A percentile compares a stretch with the other conserved stretches of the same genome.
phyloP scores from a whole-genome alignment of 2,113 vertebrate genomes.

The Phaethornis superciliosus region DNA sequence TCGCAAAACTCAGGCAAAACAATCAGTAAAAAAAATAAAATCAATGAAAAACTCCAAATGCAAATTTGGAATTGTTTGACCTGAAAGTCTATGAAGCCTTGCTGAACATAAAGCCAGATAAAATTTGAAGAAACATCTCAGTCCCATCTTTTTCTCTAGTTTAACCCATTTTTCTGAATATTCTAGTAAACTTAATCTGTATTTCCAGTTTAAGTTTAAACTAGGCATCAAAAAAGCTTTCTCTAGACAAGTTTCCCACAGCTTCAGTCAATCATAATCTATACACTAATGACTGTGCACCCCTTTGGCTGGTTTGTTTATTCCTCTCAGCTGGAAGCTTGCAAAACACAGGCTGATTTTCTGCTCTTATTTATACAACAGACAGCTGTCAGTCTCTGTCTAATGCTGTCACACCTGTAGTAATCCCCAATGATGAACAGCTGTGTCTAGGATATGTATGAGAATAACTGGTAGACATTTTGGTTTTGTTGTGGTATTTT shows the following conservation, averaged over 20 bases:
- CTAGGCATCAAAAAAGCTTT: background rate
- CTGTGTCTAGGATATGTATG: background rate
- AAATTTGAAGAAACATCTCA: background rate
- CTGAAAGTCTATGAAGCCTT: background rate
- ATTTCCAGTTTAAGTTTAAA: background rate
- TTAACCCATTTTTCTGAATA: background rate
- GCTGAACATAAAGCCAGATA: background rate
- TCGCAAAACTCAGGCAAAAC: background rate
- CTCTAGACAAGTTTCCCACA: background rate
- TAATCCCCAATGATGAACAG: conserved; percentile 29
- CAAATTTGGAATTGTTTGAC: background rate
- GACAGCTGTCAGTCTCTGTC: conserved; percentile 38
- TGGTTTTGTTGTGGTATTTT: background rate
- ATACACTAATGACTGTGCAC: background rate
- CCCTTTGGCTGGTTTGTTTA: conserved; percentile 2
- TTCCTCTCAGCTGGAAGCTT: background rate
- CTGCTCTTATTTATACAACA: background rate
- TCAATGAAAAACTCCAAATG: background rate
- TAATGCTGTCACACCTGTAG: conserved; percentile 14
- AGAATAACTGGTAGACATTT: background rate
- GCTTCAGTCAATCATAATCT: background rate
- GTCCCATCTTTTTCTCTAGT: background rate
- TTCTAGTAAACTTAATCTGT: background rate
- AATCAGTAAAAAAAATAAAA: background rate
- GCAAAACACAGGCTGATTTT: background rate